These are phyloP conservation scores for Galagoides demidoff DNA, from an alignment of 2,797 vertebrate genomes.

Conservation along the genomic window DNA sequence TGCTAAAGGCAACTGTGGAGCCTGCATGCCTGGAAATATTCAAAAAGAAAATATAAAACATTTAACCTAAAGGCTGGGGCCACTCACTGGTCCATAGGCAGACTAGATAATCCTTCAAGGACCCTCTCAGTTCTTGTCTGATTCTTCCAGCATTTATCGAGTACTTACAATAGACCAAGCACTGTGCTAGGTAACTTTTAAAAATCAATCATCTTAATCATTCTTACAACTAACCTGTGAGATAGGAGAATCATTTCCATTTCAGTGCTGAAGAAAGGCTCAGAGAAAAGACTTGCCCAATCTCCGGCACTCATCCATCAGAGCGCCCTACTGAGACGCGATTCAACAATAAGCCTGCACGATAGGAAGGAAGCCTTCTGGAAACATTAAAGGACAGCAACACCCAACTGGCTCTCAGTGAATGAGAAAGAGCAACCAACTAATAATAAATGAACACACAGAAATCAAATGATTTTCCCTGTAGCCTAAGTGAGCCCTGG, in stretches of 20 bases:
- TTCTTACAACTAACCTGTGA: background rate
- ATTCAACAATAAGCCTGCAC: background rate
- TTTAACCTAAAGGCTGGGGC: background rate
- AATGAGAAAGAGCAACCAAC: background rate
- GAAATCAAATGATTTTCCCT: constrained; percentile 45
- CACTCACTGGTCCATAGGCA: background rate
- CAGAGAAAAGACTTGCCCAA: background rate
- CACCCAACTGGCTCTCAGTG: background rate
- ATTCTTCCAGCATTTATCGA: background rate
- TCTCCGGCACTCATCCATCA: background rate
- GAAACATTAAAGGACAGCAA: background rate
- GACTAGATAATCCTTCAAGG: background rate
- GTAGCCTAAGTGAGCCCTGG: background rate
- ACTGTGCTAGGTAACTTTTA: background rate
- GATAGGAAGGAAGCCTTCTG: background rate
- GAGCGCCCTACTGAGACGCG: background rate
- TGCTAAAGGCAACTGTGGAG: background rate
- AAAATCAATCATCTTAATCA: constrained; percentile 21
- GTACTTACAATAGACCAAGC: background rate
- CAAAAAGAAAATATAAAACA: background rate
- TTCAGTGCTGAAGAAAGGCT: background rate
- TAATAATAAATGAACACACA: constrained; percentile 14
- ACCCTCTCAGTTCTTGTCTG: background rate
- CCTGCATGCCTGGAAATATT: background rate
- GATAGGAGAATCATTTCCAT: constrained; percentile 6